These are phyloP conservation scores for Macaca fascicularis DNA, from an alignment of 2,113 vertebrate genomes.

Conservation along the genomic window DNA sequence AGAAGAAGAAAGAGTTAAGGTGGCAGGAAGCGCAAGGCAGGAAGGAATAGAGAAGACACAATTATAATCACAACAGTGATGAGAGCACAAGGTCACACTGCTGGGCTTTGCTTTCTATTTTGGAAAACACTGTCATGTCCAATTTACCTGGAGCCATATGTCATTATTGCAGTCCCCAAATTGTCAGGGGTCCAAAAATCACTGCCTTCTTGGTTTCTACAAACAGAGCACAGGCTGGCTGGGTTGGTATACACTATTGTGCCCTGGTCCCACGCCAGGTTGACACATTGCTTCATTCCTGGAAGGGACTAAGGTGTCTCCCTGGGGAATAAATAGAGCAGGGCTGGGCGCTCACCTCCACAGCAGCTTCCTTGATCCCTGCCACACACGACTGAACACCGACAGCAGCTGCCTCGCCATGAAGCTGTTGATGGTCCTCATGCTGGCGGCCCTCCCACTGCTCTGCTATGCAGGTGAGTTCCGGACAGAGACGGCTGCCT, in stretches of 20 bases:
- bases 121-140: not conserved
- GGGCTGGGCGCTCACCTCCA: not conserved
- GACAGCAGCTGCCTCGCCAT: not conserved
- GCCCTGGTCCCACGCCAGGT: not conserved
- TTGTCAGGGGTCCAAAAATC: not conserved
- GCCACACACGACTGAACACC: not conserved
- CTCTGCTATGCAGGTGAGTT: constrained; percentile 36
- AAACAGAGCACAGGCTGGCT: not conserved
- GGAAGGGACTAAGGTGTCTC: not conserved
- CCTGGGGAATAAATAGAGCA: constrained; percentile 4
- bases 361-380: not conserved
- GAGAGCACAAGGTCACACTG: too few relatives aligned
- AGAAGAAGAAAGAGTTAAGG: not conserved
- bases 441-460: not conserved
- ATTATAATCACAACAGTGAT: not conserved
- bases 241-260: too few relatives aligned
- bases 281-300: not conserved
- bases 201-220: not conserved
- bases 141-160: not conserved
- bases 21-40: not conserved
- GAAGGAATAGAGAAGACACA: not conserved
- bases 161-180: not conserved
- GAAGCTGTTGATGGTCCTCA: constrained; percentile 5
- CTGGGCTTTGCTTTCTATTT: not conserved
- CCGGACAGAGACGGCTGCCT: not conserved